Evolutionary conservation across 2,888 invertebrate species (phyloP).

Genomic region (Theodoxus fluviatilis): DNA sequence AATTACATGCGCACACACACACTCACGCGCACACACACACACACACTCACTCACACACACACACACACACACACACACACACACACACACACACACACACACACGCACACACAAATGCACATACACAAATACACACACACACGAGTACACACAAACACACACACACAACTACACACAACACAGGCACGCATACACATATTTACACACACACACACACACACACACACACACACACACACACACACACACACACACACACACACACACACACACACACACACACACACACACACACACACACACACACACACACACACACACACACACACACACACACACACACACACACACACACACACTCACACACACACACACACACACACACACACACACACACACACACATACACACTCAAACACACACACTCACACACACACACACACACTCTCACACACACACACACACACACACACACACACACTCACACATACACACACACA

Average conservation of each 20-base stretch:
- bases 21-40: background rate
- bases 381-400: slow-evolving; percentile 20
- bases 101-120: slow-evolving; percentile 5
- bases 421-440: background rate
- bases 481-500: background rate
- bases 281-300: no score
- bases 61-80: background rate
- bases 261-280: no score
- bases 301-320: no score
- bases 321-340: no score
- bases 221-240: no score
- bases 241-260: no score
- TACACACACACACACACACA: no score
- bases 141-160: slow-evolving; percentile 7
- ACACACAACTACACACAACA: background rate
- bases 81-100: background rate
- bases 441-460: no score
- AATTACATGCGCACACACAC: slow-evolving; percentile 10
- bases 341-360: slow-evolving; percentile 16
- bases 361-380: slow-evolving; percentile 17
- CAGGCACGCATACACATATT: no score
- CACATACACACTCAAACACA: background rate
- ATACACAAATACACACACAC: background rate
- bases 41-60: slow-evolving; percentile 18
- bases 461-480: no score